phyloP scores from a whole-genome alignment of 2,888 invertebrate species.

The Caenorhabditis sp. region DNA sequence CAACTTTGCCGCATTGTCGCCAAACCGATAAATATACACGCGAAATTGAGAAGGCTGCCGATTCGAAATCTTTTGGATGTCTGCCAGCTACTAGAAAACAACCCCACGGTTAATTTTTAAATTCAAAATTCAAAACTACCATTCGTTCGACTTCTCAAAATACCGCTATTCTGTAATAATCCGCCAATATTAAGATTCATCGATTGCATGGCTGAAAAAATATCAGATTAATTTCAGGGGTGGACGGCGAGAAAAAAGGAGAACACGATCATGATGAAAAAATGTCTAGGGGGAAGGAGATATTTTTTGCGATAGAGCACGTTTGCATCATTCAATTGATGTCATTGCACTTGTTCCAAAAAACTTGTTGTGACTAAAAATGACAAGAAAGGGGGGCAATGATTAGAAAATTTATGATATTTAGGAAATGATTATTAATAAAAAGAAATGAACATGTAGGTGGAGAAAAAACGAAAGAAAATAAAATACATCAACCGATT shows the following conservation, averaged over 20 bases:
- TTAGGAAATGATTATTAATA: too few species aligned
- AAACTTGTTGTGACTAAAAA: neutral
- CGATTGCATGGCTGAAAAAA: slow-evolving; percentile 20
- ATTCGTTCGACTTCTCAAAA: slow-evolving; percentile 32
- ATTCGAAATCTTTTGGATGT: slow-evolving; percentile 11
- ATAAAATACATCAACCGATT: too few species aligned
- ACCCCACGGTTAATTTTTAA: neutral
- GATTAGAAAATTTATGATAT: too few species aligned
- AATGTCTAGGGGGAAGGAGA: neutral
- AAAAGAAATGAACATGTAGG: too few species aligned
- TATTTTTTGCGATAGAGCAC: neutral
- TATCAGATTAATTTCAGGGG: neutral
- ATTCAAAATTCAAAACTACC: slow-evolving; percentile 9
- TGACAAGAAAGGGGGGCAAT: too few species aligned
- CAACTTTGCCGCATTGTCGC: slow-evolving; percentile 18
- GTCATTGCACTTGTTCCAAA: slow-evolving; percentile 1
- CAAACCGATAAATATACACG: slow-evolving; percentile 32
- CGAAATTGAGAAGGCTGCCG: slow-evolving; percentile 17
- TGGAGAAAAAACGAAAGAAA: too few species aligned
- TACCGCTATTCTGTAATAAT: slow-evolving; percentile 30
- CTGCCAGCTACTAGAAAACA: slow-evolving; percentile 1
- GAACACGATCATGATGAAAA: too few species aligned
- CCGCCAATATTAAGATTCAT: slow-evolving; percentile 35
- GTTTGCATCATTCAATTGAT: slow-evolving; percentile 22
- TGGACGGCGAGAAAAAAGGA: too few species aligned